Percentiles rank a stretch among this genome's conserved stretches.
Conservation (phyloP, 2,797 vertebrate genomes). For the Scomberomorus guttatus region DNA sequence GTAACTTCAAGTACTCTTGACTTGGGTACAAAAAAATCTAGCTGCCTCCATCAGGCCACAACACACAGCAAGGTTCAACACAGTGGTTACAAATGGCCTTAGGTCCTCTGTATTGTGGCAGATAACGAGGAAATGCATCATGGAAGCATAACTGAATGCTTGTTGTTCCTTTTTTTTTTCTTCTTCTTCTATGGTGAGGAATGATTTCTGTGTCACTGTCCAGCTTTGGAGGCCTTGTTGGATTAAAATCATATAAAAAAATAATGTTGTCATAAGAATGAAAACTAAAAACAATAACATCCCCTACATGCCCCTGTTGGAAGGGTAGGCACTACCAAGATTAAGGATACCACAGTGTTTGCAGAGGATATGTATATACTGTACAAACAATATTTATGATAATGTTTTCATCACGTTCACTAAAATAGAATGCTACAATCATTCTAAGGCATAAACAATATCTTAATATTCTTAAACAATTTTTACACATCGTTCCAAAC, state of each 20-base stretch:
- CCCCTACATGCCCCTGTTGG: conserved; percentile 98
- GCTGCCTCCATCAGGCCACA: conserved; percentile 97
- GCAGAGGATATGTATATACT: conserved; percentile 99
- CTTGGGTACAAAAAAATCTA: conserved; percentile 99
- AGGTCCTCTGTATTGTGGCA: conserved; percentile 93
- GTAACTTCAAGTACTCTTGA: conserved; percentile 99
- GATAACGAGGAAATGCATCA: conserved; percentile 83
- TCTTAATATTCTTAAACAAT: conserved; percentile 98
- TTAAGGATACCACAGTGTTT: conserved; percentile 99
- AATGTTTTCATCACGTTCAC: conserved; percentile 97
- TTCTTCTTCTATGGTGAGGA: conserved; percentile 87
- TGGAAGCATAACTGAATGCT: conserved; percentile 88
- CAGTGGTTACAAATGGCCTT: conserved; percentile 97
- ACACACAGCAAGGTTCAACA: conserved; percentile 97
- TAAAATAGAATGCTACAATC: conserved; percentile 99
- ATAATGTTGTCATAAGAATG: conserved; percentile 78
- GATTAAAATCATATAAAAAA: conserved; percentile 95
- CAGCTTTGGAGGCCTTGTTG: conserved; percentile 94
- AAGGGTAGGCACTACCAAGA: conserved; percentile 99
- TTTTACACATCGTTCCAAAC: conserved; percentile 99
- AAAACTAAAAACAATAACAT: conserved; percentile 92
- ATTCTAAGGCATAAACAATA: conserved; percentile 99
- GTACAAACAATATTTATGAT: conserved; percentile 95
- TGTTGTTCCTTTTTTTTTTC: conserved; percentile 74
- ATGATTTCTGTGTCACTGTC: conserved; percentile 87